phyloP scores from a whole-genome alignment of 2,113 vertebrate species.

The Mellivora capensis region DNA sequence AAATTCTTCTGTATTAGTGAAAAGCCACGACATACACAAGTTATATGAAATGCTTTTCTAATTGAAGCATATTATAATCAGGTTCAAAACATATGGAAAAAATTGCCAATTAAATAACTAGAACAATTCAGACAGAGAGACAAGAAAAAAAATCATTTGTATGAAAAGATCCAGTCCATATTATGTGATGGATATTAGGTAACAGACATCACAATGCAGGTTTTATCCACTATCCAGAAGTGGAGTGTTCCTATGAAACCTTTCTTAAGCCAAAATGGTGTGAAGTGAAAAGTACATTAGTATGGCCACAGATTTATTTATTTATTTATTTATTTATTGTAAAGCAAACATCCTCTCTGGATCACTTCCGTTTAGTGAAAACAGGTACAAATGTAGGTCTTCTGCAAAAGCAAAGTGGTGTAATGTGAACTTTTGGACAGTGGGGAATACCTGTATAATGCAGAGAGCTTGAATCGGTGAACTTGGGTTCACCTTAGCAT shows the following conservation, averaged over 20 bases:
- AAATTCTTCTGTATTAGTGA: background rate
- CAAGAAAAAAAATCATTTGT: background rate
- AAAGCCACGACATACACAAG: background rate
- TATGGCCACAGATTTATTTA: background rate
- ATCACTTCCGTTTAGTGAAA: background rate
- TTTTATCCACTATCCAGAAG: background rate
- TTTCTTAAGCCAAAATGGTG: background rate
- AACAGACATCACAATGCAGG: background rate
- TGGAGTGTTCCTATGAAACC: background rate
- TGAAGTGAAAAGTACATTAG: background rate
- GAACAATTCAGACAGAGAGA: background rate
- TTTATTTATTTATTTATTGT: background rate
- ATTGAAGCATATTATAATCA: background rate
- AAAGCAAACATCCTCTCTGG: background rate
- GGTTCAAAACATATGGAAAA: background rate
- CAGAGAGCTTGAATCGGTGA: background rate
- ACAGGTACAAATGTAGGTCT: background rate
- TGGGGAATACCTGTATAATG: background rate
- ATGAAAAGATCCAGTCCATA: background rate
- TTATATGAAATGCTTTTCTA: constrained; percentile 1
- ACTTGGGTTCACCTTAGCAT: background rate
- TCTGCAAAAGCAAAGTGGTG: background rate
- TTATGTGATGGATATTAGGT: background rate
- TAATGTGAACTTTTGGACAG: background rate
- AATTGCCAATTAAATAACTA: background rate